These are phyloP conservation scores for cattle (Bos taurus) DNA, from an alignment of 2,113 vertebrate species.

Conservation along the genomic window ARS-UCD2.0 NC_037357.1:78192501-78193000, in stretches of 20 bases:
- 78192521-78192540: not conserved
- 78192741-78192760: not conserved
- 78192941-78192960: not conserved
- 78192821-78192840: not conserved
- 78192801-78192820: not conserved
- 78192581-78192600: not conserved
- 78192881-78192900: not conserved
- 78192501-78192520: not conserved
- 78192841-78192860: not conserved
- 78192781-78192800: not conserved
- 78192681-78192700: constrained; percentile 6
- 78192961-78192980: not conserved
- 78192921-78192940: not conserved
- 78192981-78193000: not conserved
- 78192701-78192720: constrained; percentile 7
- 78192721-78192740: constrained; percentile 23
- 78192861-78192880: not conserved
- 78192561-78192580: not conserved
- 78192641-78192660: not conserved
- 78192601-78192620: not conserved
- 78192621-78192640: not conserved
- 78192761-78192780: not conserved
- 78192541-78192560: not conserved
- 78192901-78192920: not conserved
- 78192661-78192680: constrained; percentile 43